phyloP scores from a whole-genome alignment of 1,140 invertebrate genomes.

The Lithobius niger region DNA sequence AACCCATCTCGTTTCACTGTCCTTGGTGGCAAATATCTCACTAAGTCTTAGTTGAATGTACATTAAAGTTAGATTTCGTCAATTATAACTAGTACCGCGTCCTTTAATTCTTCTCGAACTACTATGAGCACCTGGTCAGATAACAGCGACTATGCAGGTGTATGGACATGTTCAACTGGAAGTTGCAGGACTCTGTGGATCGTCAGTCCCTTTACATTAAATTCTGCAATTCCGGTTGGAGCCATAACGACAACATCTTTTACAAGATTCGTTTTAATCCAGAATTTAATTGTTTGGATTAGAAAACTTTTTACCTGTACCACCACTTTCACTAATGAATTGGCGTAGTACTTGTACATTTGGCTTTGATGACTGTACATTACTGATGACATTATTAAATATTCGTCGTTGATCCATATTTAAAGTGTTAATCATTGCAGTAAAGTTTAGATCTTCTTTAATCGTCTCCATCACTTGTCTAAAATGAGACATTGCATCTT shows the following conservation, averaged over 20 bases:
- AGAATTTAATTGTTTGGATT: background rate
- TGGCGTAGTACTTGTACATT: background rate
- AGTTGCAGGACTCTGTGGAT: conserved; percentile 13
- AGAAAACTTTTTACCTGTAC: conserved; percentile 8
- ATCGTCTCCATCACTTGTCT: background rate
- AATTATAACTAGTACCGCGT: conserved; percentile 9
- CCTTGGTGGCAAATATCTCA: conserved; percentile 1
- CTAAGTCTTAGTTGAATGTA: background rate
- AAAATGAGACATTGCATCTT: background rate
- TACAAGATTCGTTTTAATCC: background rate
- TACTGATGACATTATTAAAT: background rate
- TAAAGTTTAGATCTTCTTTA: background rate
- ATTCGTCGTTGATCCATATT: background rate
- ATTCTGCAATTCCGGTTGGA: conserved; percentile 14
- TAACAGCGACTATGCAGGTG: conserved; percentile 1
- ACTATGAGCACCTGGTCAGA: conserved; percentile 4
- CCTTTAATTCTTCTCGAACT: conserved; percentile 4
- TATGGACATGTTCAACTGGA: conserved; percentile 7
- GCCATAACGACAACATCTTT: conserved; percentile 10
- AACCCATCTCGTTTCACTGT: conserved; percentile 1
- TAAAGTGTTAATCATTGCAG: background rate
- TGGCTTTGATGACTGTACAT: background rate
- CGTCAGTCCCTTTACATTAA: conserved; percentile 13
- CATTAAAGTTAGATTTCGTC: conserved; percentile 3
- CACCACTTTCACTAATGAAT: conserved; percentile 7